Conservation (phyloP, 1,140 invertebrate species). For the Mercenaria mercenaria region DNA sequence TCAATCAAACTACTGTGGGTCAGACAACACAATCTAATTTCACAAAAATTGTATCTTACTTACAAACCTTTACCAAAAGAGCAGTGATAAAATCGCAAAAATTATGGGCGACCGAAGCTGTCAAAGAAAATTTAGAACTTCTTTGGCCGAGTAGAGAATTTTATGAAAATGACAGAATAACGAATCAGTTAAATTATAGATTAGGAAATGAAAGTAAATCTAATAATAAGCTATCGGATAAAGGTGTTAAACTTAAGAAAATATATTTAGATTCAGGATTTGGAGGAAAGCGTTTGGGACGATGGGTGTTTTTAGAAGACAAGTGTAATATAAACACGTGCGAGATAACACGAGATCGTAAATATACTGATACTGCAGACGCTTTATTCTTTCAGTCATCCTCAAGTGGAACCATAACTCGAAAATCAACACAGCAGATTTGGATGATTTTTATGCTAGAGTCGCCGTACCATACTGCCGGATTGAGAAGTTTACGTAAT, state of each 20-base stretch:
- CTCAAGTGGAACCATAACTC: not conserved
- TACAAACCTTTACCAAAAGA: no score
- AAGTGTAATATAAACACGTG: conserved; percentile 74
- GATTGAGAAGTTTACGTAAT: conserved; percentile 89
- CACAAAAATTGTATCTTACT: no score
- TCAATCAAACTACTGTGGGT: no score
- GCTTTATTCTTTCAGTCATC: conserved; percentile 69
- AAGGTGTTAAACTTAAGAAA: conserved; percentile 73
- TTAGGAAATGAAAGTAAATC: conserved; percentile 7
- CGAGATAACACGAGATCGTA: conserved; percentile 55
- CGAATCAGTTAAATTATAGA: conserved; percentile 73
- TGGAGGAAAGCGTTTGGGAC: conserved; percentile 46
- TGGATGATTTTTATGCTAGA: conserved; percentile 92
- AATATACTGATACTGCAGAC: conserved; percentile 48
- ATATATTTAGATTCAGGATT: conserved; percentile 67
- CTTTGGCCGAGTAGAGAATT: conserved; percentile 66
- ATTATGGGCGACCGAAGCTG: not conserved
- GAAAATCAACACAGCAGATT: conserved; percentile 66
- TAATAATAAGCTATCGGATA: not conserved
- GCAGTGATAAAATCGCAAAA: no score
- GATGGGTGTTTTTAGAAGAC: conserved; percentile 58
- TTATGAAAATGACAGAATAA: conserved; percentile 73
- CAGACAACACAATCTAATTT: no score
- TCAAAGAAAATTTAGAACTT: not conserved
- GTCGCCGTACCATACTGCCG: conserved; percentile 88